Evolutionary conservation across 2,888 invertebrate genomes (phyloP), one percentile per base, ranked within the genome.

Genomic region (Agonopterix heracliana): DNA sequence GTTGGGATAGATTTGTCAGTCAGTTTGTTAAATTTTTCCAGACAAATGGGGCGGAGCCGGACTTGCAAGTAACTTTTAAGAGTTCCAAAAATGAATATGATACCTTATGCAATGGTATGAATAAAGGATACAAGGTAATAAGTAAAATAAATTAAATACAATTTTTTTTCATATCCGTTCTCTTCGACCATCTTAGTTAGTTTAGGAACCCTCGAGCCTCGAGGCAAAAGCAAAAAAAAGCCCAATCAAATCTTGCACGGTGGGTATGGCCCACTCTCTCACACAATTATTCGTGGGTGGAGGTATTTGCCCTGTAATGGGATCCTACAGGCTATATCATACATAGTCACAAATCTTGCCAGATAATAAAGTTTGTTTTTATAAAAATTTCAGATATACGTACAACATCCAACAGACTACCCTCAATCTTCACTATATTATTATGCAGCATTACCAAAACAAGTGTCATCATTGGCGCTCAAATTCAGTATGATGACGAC

Each of bases 341-440:
- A 17, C 17, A 17, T 17, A 17, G 17, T 17, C 4, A 17, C 17
- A 17, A 17, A 5, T 5, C 26, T 26, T 26, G 26, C 26, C 7
- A 7, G 14, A 36, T 36, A 3, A 35, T 36, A 2, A 9, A 3
- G 10, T 36, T 10, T 38, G 9, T 38, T 38, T 38, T 38, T 38
- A n/a, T 38, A 38, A 38, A 10, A 9, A 38, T n/a, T 38, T 38
- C 48, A 78, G 76, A 65, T 79, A 9, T 79, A 64, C 43, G 48
- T 78, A 1, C 76, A 78, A 1, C 73, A 79, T 44, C 78, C 79
- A 0, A 61, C 68, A 1, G 76, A 76, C 43, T 48, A 66, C n/a
- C 76, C 78, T 0, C 71, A 69, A 26, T 50, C 71, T 1, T 66
- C 68, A 0, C 43, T 71, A 4, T 72, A 78, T 50, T 72, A 66